Base-by-base conservation (phyloP, 2,797 vertebrate species). In the Rhadinocentrus ornatus region DNA sequence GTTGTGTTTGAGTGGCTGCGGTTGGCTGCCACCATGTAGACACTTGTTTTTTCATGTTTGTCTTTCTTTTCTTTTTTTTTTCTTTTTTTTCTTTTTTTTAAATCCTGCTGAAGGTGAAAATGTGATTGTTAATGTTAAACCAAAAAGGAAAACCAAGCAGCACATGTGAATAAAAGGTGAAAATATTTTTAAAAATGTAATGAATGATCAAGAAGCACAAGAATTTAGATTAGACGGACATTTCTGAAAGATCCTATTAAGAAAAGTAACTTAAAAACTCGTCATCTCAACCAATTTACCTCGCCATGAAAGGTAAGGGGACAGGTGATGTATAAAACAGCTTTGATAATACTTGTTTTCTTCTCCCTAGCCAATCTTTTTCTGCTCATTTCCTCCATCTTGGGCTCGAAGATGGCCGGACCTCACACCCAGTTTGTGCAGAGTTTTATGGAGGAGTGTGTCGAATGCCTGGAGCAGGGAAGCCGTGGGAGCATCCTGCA, bases 401-500 rank as follows among this genome's bases (percentile, higher is more conserved):
- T 98, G 94, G 95, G 96, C 11, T 96, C 97, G 3, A 97, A 96
- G 92, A 97, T 94, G 0, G 97, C 97, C 0, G 97, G 97, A 0
- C 96, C 97, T 0, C 98, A 99, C 91, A 99, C 97, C 2, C 98
- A 99, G 93, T 99, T 99, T 61, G 97, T 99, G 1, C 98, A 99
- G 92, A 98, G 97, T 93, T 99, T 99, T 89, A 94, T 99, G 93
- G 96, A 99, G 91, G 97, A 99, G 84, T 99, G 97, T 0, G 98
- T 99, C 24, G 96, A 96, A 64, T 99, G 97, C 68, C 90, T 97
- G 82, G 97, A 99, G 77, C 97, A 97, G 90, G 97, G 97, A 63
- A 95, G 95, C 79, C 95, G 96, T 0, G 96, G 96, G 22, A 98
- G 95, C 90, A 97, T 99, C 86, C 92, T 99, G 41, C 97, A 99